Conservation (phyloP, 2,797 vertebrate species). For the Rhodeus uyekii region DNA sequence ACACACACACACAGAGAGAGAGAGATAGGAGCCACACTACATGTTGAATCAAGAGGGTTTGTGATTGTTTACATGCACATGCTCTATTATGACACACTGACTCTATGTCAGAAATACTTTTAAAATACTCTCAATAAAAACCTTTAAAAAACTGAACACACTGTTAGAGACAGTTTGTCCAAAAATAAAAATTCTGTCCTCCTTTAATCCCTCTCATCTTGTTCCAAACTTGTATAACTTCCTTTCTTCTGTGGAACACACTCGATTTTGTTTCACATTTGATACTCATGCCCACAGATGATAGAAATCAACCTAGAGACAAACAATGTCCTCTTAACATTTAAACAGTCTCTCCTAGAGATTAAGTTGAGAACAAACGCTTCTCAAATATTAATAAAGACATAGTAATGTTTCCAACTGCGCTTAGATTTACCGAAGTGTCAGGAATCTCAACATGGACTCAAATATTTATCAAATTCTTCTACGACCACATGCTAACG, state of each 20-base stretch:
- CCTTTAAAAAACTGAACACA: too few relatives aligned
- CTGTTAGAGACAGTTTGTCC: background rate
- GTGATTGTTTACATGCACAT: slow-evolving; percentile 15
- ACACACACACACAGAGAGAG: too few relatives aligned
- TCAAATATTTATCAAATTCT: background rate
- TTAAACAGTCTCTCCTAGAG: background rate
- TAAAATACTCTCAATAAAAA: too few relatives aligned
- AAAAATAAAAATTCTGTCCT: background rate
- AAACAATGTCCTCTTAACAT: background rate
- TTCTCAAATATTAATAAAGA: background rate
- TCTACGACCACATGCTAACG: background rate
- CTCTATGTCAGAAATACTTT: background rate
- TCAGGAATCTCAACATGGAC: background rate
- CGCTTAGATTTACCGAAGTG: background rate
- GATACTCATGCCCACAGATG: background rate
- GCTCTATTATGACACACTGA: background rate
- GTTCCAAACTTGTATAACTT: background rate
- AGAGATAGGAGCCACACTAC: background rate
- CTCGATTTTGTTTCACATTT: background rate
- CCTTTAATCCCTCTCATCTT: background rate
- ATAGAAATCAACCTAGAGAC: background rate
- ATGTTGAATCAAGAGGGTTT: slow-evolving; percentile 26
- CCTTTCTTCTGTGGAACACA: background rate
- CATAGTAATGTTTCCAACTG: background rate
- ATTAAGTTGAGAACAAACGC: background rate